These are phyloP conservation scores for Bufo gargarizans DNA, from an alignment of 2,113 vertebrate species.

Conservation along the genomic window DNA sequence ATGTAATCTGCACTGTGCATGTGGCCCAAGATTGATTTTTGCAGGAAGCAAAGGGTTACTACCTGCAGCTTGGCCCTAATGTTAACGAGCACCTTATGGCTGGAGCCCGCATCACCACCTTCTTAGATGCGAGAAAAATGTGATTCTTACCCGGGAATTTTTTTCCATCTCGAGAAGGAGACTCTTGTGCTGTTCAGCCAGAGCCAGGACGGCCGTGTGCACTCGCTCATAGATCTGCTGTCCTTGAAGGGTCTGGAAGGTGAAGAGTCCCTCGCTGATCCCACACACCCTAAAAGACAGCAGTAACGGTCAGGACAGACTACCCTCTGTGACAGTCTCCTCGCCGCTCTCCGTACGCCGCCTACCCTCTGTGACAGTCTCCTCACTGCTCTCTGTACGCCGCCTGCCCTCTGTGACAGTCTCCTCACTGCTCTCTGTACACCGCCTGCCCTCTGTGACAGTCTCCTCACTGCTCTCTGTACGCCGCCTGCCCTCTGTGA, in stretches of 20 bases:
- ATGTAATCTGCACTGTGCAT: too few species aligned
- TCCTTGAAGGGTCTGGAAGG: constrained; percentile 94
- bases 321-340: background rate
- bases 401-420: too few species aligned
- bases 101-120: background rate
- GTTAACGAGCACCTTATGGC: background rate
- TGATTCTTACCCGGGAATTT: constrained; percentile 82
- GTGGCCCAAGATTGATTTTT: too few species aligned
- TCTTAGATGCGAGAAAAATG: background rate
- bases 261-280: constrained; percentile 93
- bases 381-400: too few species aligned
- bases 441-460: too few species aligned
- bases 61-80: too few species aligned
- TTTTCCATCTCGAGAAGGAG: constrained; percentile 94
- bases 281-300: constrained; percentile 85
- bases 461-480: too few species aligned
- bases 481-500: too few species aligned
- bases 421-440: too few species aligned
- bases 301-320: background rate
- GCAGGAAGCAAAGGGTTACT: too few species aligned
- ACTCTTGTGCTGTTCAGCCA: constrained; percentile 94
- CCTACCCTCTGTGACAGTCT: too few species aligned
- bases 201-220: constrained; percentile 89
- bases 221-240: constrained; percentile 97
- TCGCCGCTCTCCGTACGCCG: constrained; percentile 75